Conservation (phyloP, 2,113 vertebrate genomes). For the Garra rufa region DNA sequence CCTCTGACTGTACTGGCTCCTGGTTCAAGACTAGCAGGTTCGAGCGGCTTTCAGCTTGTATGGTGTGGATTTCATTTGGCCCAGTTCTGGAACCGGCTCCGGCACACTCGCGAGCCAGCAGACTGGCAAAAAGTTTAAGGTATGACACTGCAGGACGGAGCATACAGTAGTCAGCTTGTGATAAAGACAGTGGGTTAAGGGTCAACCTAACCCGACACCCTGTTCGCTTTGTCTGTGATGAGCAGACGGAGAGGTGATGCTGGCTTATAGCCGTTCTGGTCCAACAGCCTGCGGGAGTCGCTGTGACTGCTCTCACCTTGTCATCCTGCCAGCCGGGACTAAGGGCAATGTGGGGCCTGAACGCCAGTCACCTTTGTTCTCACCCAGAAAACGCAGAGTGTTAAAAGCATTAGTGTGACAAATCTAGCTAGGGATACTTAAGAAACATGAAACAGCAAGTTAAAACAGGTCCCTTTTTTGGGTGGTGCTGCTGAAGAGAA, state of each 20-base stretch:
- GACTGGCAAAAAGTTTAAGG: neutral
- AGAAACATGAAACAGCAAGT: conserved; percentile 6
- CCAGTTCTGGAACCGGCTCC: neutral
- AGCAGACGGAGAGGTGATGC: conserved; percentile 21
- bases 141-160: neutral
- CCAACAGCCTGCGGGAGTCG: neutral
- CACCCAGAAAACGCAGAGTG: neutral
- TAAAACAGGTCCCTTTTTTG: conserved; percentile 3
- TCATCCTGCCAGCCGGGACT: conserved; percentile 2
- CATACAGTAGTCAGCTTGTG: neutral
- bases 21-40: neutral
- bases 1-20: neutral
- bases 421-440: conserved; percentile 23
- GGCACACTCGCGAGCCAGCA: neutral
- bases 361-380: neutral
- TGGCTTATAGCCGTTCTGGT: neutral
- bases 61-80: neutral
- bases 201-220: conserved; percentile 14
- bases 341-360: neutral
- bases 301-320: neutral
- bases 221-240: neutral
- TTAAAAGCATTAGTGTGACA: conserved; percentile 29
- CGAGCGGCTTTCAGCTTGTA: neutral
- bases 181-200: neutral
- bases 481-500: conserved; percentile 11